phyloP scores from a whole-genome alignment of 2,888 invertebrate species.

The Epistrophella euchroma region DNA sequence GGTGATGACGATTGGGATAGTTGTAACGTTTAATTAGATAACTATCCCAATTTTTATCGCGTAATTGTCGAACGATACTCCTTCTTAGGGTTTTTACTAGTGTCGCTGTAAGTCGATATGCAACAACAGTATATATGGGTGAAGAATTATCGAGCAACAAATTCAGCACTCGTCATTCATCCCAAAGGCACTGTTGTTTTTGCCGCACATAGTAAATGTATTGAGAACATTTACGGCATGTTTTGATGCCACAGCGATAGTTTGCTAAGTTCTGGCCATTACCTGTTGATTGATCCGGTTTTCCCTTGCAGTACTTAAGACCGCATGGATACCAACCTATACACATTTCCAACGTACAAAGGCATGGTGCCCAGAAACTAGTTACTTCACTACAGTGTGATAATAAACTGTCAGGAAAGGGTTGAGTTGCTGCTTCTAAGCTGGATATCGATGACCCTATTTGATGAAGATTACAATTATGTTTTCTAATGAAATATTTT shows the following conservation, averaged over 20 bases:
- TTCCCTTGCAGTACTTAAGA: conserved; percentile 96
- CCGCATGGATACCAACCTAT: conserved; percentile 99
- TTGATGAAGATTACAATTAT: conserved; percentile 1
- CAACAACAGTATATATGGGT: conserved; percentile 51
- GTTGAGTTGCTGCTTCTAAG: conserved; percentile 89
- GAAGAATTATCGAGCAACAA: conserved; percentile 73
- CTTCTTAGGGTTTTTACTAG: conserved; percentile 47
- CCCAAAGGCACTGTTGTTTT: conserved; percentile 93
- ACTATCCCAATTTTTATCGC: conserved; percentile 34
- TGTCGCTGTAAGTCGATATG: conserved; percentile 44
- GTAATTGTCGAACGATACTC: conserved; percentile 70
- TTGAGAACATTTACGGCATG: conserved; percentile 94
- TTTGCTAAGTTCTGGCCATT: conserved; percentile 85
- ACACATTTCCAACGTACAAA: conserved; percentile 94
- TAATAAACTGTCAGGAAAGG: conserved; percentile 86
- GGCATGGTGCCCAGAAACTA: conserved; percentile 90
- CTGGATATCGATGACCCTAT: conserved; percentile 89
- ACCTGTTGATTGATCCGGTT: conserved; percentile 85
- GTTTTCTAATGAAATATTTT: background rate
- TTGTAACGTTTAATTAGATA: conserved; percentile 35
- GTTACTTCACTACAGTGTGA: conserved; percentile 88
- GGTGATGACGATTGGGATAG: conserved; percentile 28
- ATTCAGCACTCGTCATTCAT: conserved; percentile 87
- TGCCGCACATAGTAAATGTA: conserved; percentile 94
- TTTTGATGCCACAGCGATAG: conserved; percentile 98